phyloP scores from a whole-genome alignment of 2,113 vertebrate species.

The Syngnathoides biaculeatus region DNA sequence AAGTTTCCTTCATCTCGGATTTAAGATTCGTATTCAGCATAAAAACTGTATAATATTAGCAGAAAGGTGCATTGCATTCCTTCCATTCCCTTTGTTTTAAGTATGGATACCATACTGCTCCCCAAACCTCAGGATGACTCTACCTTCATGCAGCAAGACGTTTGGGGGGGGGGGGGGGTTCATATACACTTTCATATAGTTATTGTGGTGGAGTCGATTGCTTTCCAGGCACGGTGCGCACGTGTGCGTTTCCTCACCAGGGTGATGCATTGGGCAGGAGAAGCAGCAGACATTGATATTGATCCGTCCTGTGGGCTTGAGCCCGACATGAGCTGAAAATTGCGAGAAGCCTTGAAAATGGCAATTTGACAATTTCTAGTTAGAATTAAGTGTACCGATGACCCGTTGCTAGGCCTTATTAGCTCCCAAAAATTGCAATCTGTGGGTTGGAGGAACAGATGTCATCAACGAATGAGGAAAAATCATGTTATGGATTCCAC shows the following conservation, averaged over 20 bases:
- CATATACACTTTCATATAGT: constrained; percentile 7
- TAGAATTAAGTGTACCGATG: constrained; percentile 53
- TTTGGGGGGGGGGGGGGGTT: too few species aligned
- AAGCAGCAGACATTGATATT: constrained; percentile 44
- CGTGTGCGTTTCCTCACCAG: constrained; percentile 20
- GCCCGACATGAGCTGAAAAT: constrained; percentile 43
- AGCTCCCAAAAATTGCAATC: constrained; percentile 62
- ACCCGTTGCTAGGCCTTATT: constrained; percentile 47
- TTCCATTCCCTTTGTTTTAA: background rate
- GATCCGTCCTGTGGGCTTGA: constrained; percentile 44
- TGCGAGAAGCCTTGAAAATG: constrained; percentile 41
- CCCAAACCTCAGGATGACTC: background rate
- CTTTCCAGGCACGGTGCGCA: constrained; percentile 14
- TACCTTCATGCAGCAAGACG: background rate
- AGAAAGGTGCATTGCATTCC: too few species aligned
- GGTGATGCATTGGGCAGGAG: constrained; percentile 28
- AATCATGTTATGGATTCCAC: constrained; percentile 30
- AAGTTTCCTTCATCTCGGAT: too few species aligned
- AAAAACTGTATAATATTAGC: too few species aligned
- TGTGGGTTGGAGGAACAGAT: constrained; percentile 51
- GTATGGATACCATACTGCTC: background rate
- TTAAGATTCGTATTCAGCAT: too few species aligned
- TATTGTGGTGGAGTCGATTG: constrained; percentile 10
- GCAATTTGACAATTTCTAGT: constrained; percentile 63
- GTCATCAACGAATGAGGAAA: constrained; percentile 56